Evolutionary conservation across 2,888 invertebrate genomes (phyloP).

Genomic region (Corbicula japonica): DNA sequence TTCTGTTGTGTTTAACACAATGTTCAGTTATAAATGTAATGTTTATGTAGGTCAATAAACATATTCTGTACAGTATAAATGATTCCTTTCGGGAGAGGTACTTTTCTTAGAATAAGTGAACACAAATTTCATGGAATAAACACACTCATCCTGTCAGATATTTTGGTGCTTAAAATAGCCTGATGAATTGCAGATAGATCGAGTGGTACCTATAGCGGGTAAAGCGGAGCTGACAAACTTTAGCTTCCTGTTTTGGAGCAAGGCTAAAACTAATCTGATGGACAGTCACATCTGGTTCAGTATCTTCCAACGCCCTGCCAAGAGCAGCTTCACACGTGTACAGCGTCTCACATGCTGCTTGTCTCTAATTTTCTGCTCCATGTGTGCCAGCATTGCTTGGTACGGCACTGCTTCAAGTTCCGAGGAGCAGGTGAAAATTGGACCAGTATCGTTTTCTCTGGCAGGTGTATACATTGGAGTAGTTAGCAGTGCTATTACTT

Average conservation of each 20-base stretch:
- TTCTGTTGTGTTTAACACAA: too few relatives aligned
- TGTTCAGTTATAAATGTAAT: too few relatives aligned
- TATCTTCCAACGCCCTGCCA: conserved; percentile 86
- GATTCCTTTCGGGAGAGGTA: too few relatives aligned
- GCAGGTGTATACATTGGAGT: conserved; percentile 73
- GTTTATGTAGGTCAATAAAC: too few relatives aligned
- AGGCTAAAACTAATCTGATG: conserved; percentile 82
- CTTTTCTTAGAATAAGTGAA: too few relatives aligned
- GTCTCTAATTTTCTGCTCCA: conserved; percentile 73
- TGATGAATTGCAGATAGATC: conserved; percentile 83
- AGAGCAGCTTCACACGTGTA: conserved; percentile 86
- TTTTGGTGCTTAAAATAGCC: neutral
- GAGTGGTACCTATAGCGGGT: conserved; percentile 85
- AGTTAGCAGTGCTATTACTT: conserved; percentile 66
- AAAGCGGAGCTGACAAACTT: conserved; percentile 85
- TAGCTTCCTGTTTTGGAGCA: conserved; percentile 84
- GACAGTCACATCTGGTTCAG: conserved; percentile 87
- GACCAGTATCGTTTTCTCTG: conserved; percentile 70
- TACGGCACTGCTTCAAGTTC: conserved; percentile 64
- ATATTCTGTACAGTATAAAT: too few relatives aligned
- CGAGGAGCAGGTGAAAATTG: conserved; percentile 66
- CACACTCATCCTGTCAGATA: too few relatives aligned
- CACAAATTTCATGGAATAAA: too few relatives aligned
- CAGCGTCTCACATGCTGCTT: conserved; percentile 77
- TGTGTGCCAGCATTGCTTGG: conserved; percentile 77